phyloP scores from a whole-genome alignment of 1,140 invertebrate genomes.

The Ylistrum balloti region DNA sequence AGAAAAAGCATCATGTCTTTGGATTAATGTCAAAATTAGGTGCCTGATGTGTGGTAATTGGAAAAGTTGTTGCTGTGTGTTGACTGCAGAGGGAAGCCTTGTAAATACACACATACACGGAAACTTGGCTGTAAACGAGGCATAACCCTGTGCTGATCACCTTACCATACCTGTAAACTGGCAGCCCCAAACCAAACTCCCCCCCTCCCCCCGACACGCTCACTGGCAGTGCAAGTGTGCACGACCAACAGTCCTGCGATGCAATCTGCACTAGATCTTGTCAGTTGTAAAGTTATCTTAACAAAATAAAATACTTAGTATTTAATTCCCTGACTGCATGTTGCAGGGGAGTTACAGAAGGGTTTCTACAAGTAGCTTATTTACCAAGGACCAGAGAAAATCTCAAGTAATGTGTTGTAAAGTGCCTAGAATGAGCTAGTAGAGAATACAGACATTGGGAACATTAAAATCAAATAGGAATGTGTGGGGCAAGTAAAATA shows the following conservation, averaged over 20 bases:
- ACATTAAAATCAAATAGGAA: no score
- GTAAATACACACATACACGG: background rate
- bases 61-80: background rate
- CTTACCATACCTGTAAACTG: conserved; percentile 2
- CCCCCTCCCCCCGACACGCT: no score
- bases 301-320: background rate
- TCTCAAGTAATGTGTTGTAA: no score
- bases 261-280: no score
- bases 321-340: background rate
- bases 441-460: no score
- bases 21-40: conserved; percentile 23
- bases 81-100: background rate
- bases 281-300: background rate
- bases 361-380: background rate
- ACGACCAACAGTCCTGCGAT: no score
- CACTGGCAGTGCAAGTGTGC: no score
- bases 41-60: background rate
- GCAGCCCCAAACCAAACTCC: background rate
- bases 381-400: background rate
- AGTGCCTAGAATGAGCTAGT: no score
- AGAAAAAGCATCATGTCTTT: background rate
- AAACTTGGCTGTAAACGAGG: conserved; percentile 17
- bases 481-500: background rate
- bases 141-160: background rate
- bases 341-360: background rate